These are phyloP conservation scores for Cuculus canorus DNA, from an alignment of 2,797 vertebrate genomes.

Conservation along the genomic window DNA sequence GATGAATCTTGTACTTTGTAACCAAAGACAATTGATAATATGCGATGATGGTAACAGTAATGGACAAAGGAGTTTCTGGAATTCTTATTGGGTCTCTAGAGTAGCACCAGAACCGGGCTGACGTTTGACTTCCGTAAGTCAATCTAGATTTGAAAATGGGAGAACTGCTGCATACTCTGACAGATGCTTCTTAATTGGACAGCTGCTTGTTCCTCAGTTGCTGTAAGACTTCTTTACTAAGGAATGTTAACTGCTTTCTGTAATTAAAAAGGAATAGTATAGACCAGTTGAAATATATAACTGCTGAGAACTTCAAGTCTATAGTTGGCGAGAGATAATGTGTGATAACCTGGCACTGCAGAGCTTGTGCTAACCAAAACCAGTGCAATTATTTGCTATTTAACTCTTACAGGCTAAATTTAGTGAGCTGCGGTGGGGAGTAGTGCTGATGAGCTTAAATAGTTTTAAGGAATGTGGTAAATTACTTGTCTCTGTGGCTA, in stretches of 20 bases:
- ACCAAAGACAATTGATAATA: not conserved
- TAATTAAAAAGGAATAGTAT: not conserved
- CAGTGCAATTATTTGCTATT: not conserved
- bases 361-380: not conserved
- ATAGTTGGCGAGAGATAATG: accelerated
- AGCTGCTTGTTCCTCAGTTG: not conserved
- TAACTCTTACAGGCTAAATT: not conserved
- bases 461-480: not conserved
- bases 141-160: not conserved
- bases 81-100: not conserved
- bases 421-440: not conserved
- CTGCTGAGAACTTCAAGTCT: not conserved
- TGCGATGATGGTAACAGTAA: not conserved
- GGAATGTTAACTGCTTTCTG: not conserved
- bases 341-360: not conserved
- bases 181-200: not conserved
- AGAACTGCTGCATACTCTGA: not conserved
- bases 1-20: not conserved
- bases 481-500: not conserved
- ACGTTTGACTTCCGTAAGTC: not conserved
- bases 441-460: not conserved
- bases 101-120: not conserved
- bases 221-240: not conserved
- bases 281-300: not conserved
- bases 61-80: not conserved